Percentiles rank a stretch among this genome's conserved stretches.
phyloP scores from a whole-genome alignment of 2,888 invertebrate genomes.

The Folsomia candida region DNA sequence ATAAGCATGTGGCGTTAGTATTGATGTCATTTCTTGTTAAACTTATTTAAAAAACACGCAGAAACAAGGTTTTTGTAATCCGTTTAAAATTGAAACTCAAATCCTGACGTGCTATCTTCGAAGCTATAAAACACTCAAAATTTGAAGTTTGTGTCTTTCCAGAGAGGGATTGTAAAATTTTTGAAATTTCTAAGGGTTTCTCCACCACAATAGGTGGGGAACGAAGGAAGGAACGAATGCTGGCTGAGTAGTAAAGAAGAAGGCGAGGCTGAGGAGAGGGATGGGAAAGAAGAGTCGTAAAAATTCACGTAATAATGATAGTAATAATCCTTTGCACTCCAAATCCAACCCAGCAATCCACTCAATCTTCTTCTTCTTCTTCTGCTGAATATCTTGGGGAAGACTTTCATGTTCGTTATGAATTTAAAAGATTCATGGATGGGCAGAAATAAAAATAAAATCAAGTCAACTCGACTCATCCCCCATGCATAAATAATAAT shows the following conservation, averaged over 20 bases:
- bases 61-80: too few species aligned
- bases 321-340: background rate
- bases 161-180: background rate
- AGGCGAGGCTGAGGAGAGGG: background rate
- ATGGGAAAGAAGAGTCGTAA: background rate
- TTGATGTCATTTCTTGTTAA: too few species aligned
- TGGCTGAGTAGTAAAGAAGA: background rate
- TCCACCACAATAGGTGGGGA: background rate
- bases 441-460: background rate
- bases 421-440: background rate
- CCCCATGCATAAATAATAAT: background rate
- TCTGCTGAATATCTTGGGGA: too few species aligned
- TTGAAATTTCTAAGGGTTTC: background rate
- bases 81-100: background rate
- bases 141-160: background rate
- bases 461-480: background rate
- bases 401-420: background rate
- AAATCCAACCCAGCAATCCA: background rate
- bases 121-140: conserved; percentile 3
- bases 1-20: too few species aligned
- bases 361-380: background rate
- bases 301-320: conserved; percentile 6
- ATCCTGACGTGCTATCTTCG: background rate
- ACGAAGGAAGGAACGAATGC: background rate
- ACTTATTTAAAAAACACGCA: too few species aligned